phyloP scores from a whole-genome alignment of 2,888 invertebrate species.

The Sisyra terminalis region DNA sequence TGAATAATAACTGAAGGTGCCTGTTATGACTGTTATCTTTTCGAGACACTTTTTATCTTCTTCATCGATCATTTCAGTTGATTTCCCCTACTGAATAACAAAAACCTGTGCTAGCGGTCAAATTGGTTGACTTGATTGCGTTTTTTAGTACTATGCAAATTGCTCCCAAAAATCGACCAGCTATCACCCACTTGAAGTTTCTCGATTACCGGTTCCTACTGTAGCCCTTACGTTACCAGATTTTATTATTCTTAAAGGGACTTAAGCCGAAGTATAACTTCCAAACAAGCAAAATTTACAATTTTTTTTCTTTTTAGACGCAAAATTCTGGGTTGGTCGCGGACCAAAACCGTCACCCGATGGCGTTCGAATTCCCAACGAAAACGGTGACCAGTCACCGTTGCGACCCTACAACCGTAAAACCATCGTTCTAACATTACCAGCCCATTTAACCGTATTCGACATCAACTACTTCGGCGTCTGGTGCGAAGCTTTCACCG shows the following conservation, averaged over 20 bases:
- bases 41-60: too few relatives aligned
- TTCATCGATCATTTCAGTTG: too few relatives aligned
- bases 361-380: constrained; percentile 76
- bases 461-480: constrained; percentile 87
- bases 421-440: constrained; percentile 77
- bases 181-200: too few relatives aligned
- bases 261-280: background rate
- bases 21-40: too few relatives aligned
- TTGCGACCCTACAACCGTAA: constrained; percentile 68
- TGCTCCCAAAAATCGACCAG: too few relatives aligned
- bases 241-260: background rate
- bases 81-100: too few relatives aligned
- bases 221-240: too few relatives aligned
- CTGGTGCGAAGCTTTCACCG: constrained; percentile 87
- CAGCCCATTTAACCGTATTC: constrained; percentile 76
- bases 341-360: constrained; percentile 67
- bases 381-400: constrained; percentile 72
- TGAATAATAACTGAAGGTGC: too few relatives aligned
- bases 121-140: too few relatives aligned
- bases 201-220: too few relatives aligned
- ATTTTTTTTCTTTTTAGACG: constrained; percentile 40
- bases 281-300: background rate
- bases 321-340: constrained; percentile 85
- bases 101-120: too few relatives aligned
- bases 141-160: too few relatives aligned